phyloP scores from a whole-genome alignment of 1,140 invertebrate species.

The Heterodera carotae region DNA sequence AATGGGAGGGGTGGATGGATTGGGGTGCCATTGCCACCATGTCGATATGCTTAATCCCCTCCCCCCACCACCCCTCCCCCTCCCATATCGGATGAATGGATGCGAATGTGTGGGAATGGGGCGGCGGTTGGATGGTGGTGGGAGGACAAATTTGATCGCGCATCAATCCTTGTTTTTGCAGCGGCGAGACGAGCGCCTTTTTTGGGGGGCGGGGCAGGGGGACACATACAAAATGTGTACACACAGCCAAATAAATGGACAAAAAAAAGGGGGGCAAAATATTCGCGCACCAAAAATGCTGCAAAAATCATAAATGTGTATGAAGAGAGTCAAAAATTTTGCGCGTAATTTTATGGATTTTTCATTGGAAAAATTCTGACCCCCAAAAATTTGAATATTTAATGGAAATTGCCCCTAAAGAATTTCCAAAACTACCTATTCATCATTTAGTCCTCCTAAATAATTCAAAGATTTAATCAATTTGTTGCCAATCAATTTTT shows the following conservation, averaged over 20 bases:
- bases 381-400: too few relatives aligned
- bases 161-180: slow-evolving; percentile 3
- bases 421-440: too few relatives aligned
- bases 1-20: too few relatives aligned
- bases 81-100: background rate
- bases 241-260: background rate
- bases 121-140: background rate
- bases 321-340: background rate
- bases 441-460: too few relatives aligned
- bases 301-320: background rate
- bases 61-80: too few relatives aligned
- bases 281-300: background rate
- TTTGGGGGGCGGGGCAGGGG: too few relatives aligned
- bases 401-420: too few relatives aligned
- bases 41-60: too few relatives aligned
- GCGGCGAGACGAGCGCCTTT: background rate
- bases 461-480: too few relatives aligned
- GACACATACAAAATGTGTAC: background rate
- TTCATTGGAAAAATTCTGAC: too few relatives aligned
- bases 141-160: background rate
- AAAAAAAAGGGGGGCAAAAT: background rate
- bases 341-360: background rate
- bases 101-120: background rate
- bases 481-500: too few relatives aligned
- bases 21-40: too few relatives aligned